Evolutionary conservation across 2,113 vertebrate species (phyloP).

Genomic region (Deroptyus accipitrinus): DNA sequence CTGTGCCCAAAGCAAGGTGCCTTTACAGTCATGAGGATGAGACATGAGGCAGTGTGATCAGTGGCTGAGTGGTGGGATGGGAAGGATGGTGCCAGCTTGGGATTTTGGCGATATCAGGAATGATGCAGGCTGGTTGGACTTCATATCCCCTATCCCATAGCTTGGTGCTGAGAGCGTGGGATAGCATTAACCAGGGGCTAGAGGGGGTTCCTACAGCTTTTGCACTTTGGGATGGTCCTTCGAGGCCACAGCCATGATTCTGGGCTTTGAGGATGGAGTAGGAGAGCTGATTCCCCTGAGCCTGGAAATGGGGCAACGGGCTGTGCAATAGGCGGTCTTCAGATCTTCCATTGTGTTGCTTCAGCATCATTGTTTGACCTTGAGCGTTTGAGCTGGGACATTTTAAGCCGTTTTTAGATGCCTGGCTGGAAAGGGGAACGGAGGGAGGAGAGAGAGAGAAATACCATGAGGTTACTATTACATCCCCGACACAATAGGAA

Average conservation of each 20-base stretch:
- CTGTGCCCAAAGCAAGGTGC: neutral
- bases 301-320: neutral
- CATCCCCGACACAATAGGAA: conserved; percentile 42
- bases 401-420: conserved; percentile 27
- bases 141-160: neutral
- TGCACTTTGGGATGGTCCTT: neutral
- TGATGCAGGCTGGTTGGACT: neutral
- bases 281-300: neutral
- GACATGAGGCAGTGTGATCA: neutral
- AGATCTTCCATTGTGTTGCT: neutral
- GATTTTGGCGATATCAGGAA: neutral
- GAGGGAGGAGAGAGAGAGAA: neutral
- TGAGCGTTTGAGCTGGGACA: neutral
- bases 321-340: accelerated
- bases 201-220: neutral
- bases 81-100: neutral
- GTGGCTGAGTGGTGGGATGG: neutral
- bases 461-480: conserved; percentile 4
- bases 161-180: accelerated
- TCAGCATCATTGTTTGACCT: neutral
- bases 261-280: accelerated
- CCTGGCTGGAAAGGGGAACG: neutral
- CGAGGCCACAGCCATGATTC: neutral
- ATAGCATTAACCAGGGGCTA: neutral
- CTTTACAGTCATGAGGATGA: accelerated